These are phyloP conservation scores for Ametastegia equiseti DNA, from an alignment of 2,888 invertebrate species.

Conservation along the genomic window DNA sequence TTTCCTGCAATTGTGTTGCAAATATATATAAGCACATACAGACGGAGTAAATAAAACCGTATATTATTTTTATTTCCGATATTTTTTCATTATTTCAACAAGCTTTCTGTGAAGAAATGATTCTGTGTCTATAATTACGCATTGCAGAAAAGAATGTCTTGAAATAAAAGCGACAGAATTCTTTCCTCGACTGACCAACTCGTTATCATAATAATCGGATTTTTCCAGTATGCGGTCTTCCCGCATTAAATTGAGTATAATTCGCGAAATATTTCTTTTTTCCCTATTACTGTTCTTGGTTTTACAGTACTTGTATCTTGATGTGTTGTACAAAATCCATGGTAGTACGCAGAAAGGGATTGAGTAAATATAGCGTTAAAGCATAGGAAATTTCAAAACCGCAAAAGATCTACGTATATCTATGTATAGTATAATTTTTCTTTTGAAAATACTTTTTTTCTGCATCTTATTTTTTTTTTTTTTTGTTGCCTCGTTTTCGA, in stretches of 20 bases:
- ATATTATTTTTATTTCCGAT: no score
- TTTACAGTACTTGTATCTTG: neutral
- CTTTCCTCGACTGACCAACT: neutral
- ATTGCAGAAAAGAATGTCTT: constrained; percentile 5
- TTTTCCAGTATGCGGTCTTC: neutral
- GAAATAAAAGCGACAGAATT: neutral
- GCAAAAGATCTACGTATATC: neutral
- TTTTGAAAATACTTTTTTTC: neutral
- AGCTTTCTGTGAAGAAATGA: neutral
- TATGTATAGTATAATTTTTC: neutral
- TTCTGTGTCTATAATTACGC: neutral
- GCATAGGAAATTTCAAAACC: neutral
- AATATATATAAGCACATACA: neutral
- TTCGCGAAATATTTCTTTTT: neutral
- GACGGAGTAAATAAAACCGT: no score
- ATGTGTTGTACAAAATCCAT: neutral
- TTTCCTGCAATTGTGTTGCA: neutral
- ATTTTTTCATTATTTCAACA: no score
- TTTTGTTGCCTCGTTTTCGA: neutral
- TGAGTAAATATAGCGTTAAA: neutral
- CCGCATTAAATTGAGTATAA: neutral
- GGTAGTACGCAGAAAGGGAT: neutral
- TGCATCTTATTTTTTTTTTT: neutral
- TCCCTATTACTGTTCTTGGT: neutral
- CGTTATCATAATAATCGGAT: neutral